Conservation (phyloP, 1,140 invertebrate species). For the Orchesella cincta region DNA sequence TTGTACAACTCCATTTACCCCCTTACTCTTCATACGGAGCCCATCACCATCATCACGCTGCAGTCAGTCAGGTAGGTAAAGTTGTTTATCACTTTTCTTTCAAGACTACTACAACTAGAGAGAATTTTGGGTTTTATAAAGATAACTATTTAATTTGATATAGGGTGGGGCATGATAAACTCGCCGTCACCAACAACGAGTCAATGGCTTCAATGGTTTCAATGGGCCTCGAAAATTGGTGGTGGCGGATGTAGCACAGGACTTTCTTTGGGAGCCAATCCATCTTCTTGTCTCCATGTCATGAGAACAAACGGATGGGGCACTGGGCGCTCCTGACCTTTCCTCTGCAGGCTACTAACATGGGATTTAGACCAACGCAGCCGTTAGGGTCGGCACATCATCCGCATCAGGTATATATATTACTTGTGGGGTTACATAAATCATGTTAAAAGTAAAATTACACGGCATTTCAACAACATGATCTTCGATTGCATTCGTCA, state of each 20-base stretch:
- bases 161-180: slow-evolving; percentile 41
- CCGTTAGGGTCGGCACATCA: slow-evolving; percentile 35
- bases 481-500: too few relatives aligned
- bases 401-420: slow-evolving; percentile 46
- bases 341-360: slow-evolving; percentile 32
- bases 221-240: slow-evolving; percentile 49
- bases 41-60: slow-evolving; percentile 57
- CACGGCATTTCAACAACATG: too few relatives aligned
- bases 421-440: too few relatives aligned
- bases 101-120: not conserved
- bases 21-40: slow-evolving; percentile 49
- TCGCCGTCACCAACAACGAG: slow-evolving; percentile 40
- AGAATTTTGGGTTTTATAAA: too few relatives aligned
- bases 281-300: slow-evolving; percentile 46
- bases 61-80: slow-evolving; percentile 56
- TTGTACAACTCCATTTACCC: slow-evolving; percentile 51
- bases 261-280: slow-evolving; percentile 36
- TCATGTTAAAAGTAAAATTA: too few relatives aligned
- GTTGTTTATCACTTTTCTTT: slow-evolving; percentile 59
- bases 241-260: slow-evolving; percentile 19
- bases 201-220: slow-evolving; percentile 48
- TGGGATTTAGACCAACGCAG: slow-evolving; percentile 46
- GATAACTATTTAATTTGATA: not conserved
- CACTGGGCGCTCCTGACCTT: not conserved
- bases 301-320: slow-evolving; percentile 48